Percentiles rank a stretch among this genome's conserved stretches.
Evolutionary conservation across 1,140 invertebrate genomes (phyloP).

Genomic region (Zelostemma sp.): DNA sequence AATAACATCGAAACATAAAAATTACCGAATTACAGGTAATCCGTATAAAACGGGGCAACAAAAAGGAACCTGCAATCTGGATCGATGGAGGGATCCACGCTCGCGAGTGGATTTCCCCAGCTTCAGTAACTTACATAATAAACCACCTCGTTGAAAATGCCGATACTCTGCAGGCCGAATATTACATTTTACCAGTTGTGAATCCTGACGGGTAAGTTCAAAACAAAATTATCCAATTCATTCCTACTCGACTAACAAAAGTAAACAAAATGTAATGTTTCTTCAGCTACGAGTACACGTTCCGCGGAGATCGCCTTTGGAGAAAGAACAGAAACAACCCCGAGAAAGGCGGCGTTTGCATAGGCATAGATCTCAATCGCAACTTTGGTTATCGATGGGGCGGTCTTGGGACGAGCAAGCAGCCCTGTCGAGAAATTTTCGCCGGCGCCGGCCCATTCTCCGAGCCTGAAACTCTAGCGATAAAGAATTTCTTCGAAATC

Average conservation of each 20-base stretch:
- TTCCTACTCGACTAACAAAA: background rate
- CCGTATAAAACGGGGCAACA: conserved; percentile 73
- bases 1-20: too few relatives aligned
- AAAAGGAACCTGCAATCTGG: conserved; percentile 67
- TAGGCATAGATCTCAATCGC: conserved; percentile 78
- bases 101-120: conserved; percentile 86
- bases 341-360: conserved; percentile 73
- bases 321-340: conserved; percentile 77
- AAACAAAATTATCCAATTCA: background rate
- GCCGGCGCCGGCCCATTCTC: conserved; percentile 84
- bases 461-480: conserved; percentile 84
- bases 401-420: conserved; percentile 78
- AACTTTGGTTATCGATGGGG: conserved; percentile 81
- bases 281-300: conserved; percentile 80
- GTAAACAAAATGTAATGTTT: too few relatives aligned
- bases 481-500: conserved; percentile 71
- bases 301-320: conserved; percentile 75
- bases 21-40: too few relatives aligned
- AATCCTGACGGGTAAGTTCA: conserved; percentile 75
- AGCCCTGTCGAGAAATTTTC: conserved; percentile 85
- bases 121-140: conserved; percentile 75
- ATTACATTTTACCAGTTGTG: conserved; percentile 72
- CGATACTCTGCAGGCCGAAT: conserved; percentile 74
- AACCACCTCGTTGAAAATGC: conserved; percentile 84
- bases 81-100: conserved; percentile 81